Evolutionary conservation across 2,888 invertebrate species (phyloP).

Genomic region (Ditula angustiorana): DNA sequence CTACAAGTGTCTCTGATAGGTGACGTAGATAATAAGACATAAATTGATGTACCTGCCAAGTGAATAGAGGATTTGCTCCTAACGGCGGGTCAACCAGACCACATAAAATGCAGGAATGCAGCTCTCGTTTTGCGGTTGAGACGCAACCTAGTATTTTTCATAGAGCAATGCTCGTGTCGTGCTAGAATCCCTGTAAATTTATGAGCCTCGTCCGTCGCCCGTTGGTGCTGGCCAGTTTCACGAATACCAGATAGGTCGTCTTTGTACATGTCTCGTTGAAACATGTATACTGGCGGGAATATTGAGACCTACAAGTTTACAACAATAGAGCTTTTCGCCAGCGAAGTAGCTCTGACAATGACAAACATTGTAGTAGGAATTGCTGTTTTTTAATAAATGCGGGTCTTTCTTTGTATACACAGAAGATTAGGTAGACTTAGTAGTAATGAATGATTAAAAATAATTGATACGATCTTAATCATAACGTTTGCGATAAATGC

Average conservation of each 20-base stretch:
- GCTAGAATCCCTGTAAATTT: slow-evolving; percentile 79
- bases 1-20: neutral
- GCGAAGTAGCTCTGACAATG: slow-evolving; percentile 19
- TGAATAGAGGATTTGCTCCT: slow-evolving; percentile 32
- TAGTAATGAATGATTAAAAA: no score
- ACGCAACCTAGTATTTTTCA: slow-evolving; percentile 75
- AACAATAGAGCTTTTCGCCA: slow-evolving; percentile 26
- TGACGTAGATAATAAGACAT: slow-evolving; percentile 7
- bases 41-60: slow-evolving; percentile 29
- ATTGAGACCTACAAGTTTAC: slow-evolving; percentile 27
- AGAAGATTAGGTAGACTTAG: no score
- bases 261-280: slow-evolving; percentile 63
- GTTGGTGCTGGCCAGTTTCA: slow-evolving; percentile 70
- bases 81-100: slow-evolving; percentile 23
- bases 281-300: slow-evolving; percentile 50
- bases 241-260: slow-evolving; percentile 65
- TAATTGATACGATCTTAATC: no score
- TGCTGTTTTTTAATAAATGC: neutral
- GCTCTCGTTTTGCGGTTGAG: slow-evolving; percentile 55
- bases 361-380: slow-evolving; percentile 12
- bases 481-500: no score
- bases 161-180: slow-evolving; percentile 74
- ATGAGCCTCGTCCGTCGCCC: slow-evolving; percentile 65
- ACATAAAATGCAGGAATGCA: slow-evolving; percentile 40
- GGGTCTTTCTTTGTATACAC: neutral